Evolutionary conservation across 2,113 vertebrate species (phyloP).

Genomic region (Chloroceryle aenea): DNA sequence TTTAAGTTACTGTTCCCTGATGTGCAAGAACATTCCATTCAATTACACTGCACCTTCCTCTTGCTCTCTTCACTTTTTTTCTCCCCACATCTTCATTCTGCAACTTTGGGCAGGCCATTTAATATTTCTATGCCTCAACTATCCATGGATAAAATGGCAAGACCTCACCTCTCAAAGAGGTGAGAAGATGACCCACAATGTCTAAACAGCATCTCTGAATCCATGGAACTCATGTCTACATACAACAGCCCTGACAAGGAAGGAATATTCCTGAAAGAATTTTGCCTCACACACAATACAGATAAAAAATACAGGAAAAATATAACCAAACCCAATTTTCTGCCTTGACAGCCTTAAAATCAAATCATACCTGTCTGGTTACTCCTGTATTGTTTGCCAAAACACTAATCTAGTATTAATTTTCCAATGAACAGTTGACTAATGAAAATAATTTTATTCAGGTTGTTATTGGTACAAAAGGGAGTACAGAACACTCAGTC

Average conservation of each 20-base stretch:
- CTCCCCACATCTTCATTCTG: neutral
- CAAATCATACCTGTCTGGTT: neutral
- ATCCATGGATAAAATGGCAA: neutral
- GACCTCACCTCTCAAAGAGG: neutral
- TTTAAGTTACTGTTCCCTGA: neutral
- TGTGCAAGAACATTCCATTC: neutral
- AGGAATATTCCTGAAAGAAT: neutral
- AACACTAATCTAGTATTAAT: neutral
- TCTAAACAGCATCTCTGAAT: neutral
- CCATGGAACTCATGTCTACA: neutral
- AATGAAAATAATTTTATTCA: neutral
- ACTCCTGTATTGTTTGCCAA: neutral
- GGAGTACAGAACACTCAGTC: slow-evolving; percentile 7
- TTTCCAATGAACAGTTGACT: neutral
- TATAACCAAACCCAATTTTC: neutral
- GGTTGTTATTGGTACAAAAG: neutral
- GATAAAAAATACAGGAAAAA: neutral
- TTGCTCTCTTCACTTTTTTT: neutral
- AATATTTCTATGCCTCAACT: neutral
- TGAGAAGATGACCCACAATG: neutral
- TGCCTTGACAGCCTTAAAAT: neutral
- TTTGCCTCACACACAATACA: neutral
- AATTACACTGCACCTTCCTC: neutral
- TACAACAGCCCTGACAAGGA: neutral
- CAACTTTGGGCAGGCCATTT: neutral